phyloP scores from a whole-genome alignment of 2,888 invertebrate species.

The Chamaedrilus cognettii region DNA sequence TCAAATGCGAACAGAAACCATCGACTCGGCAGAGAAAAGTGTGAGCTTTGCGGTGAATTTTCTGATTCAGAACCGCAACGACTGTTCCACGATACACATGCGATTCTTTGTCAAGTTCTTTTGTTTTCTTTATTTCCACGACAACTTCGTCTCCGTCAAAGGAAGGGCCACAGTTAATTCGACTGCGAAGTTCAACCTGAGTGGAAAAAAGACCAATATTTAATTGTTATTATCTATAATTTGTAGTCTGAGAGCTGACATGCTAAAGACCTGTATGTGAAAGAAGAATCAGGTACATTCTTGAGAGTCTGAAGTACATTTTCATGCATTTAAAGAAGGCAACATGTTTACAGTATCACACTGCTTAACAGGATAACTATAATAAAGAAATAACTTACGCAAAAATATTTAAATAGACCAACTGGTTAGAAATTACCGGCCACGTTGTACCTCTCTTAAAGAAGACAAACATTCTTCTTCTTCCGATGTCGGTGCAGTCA shows the following conservation, averaged over 20 bases:
- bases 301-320: too few relatives aligned
- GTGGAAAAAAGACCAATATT: conserved; percentile 59
- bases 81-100: conserved; percentile 40
- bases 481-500: too few relatives aligned
- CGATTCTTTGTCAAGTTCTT: conserved; percentile 9
- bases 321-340: too few relatives aligned
- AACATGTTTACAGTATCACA: too few relatives aligned
- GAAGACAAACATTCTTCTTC: too few relatives aligned
- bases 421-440: too few relatives aligned
- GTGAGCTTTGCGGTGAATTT: conserved; percentile 40
- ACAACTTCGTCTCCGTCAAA: conserved; percentile 27
- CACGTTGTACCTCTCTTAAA: too few relatives aligned
- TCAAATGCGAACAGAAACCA: conserved; percentile 42
- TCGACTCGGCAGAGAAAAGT: conserved; percentile 50
- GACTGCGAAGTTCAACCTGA: conserved; percentile 60
- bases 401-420: too few relatives aligned
- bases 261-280: neutral
- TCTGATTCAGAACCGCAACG: conserved; percentile 45
- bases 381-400: too few relatives aligned
- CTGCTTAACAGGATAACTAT: too few relatives aligned
- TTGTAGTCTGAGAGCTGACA: neutral
- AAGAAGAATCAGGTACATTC: too few relatives aligned
- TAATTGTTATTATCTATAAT: conserved; percentile 29
- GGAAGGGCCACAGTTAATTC: conserved; percentile 30
- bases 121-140: conserved; percentile 17